phyloP scores from a whole-genome alignment of 2,113 vertebrate species.

The Varanus komodoensis region DNA sequence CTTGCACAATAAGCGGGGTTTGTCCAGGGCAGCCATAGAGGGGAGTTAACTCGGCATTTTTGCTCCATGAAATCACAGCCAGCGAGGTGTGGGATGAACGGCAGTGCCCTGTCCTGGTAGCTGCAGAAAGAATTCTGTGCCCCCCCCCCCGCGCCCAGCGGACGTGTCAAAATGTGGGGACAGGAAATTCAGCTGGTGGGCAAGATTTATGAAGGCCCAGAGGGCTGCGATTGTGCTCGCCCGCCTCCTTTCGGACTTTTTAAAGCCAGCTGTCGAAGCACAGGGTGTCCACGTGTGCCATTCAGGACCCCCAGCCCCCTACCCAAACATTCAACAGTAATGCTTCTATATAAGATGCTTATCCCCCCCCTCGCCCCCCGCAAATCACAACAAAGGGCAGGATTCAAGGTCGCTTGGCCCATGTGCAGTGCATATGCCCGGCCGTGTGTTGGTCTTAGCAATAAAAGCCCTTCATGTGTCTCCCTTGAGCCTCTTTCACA shows the following conservation, averaged over 20 bases:
- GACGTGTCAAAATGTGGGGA: accelerated
- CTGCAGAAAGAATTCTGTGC: slow-evolving; percentile 15
- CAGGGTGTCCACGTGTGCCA: not conserved
- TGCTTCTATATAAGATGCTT: slow-evolving; percentile 7
- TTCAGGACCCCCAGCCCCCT: not conserved
- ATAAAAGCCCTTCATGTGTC: slow-evolving; percentile 63
- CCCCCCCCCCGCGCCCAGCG: not conserved
- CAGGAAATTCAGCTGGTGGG: not conserved
- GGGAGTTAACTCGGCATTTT: not conserved
- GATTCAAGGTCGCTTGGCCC: slow-evolving; percentile 63
- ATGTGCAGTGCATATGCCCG: slow-evolving; percentile 56
- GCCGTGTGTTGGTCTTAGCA: slow-evolving; percentile 67
- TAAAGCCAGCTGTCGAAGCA: not conserved
- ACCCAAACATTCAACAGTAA: slow-evolving; percentile 12
- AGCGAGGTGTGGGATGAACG: not conserved
- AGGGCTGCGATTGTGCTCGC: slow-evolving; percentile 34
- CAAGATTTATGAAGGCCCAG: not conserved
- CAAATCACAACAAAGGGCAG: not conserved
- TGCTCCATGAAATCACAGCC: slow-evolving; percentile 24
- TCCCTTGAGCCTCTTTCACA: slow-evolving; percentile 70
- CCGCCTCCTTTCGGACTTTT: slow-evolving; percentile 13
- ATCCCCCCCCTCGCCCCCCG: not conserved
- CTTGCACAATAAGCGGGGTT: no score
- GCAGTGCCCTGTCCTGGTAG: slow-evolving; percentile 26
- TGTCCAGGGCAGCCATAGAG: not conserved